Evolutionary conservation across 23 tunicate genomes (phyloP), one percentile per base, ranked within the genome.

Genomic region (Aplidium turbinatum): DNA sequence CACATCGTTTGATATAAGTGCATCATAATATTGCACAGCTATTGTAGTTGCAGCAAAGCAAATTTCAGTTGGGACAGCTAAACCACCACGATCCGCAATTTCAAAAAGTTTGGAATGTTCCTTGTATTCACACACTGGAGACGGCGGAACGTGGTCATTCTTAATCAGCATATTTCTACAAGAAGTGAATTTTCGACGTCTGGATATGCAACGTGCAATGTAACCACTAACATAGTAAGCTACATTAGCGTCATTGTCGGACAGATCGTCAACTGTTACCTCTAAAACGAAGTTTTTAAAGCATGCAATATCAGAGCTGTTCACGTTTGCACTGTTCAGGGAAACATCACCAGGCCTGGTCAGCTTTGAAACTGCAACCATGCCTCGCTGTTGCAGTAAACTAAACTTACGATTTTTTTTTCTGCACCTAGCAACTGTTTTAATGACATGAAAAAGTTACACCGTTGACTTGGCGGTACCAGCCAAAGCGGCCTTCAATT

Each of bases 71-170:
- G 77, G 77, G 16, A 23, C 33, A 71, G 33, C 66, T 21, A 71
- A 33, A 3, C 77, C 77, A 51, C 77, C 77, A 11, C 77, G 77
- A 28, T 51, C 35, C 18, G 77, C 67, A 32, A 71, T 65, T 65
- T 65, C 48, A 36, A 65, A 65, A 27, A 65, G 50, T 21, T 65
- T 65, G 20, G 20, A 5, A 31, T 71, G 40, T 33, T 71, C 77
- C 27, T 71, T 11, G 23, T 33, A 34, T 4, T 21, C 25, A 52
- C 33, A 18, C 3, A 4, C 38, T 22, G 60, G 7, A 29, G 25
- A 24, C 5, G 23, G 34, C 4, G 77, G 66, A 71, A 28, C 19
- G 67, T 11, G 13, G 27, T 52, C 6, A 34, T 26, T 31, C 21
- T 5, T 18, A 29, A 71, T 51, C 67, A 71, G 65, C 67, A 71